Evolutionary conservation across 2,888 invertebrate genomes (phyloP).

Genomic region (Epirrhoe tristata): DNA sequence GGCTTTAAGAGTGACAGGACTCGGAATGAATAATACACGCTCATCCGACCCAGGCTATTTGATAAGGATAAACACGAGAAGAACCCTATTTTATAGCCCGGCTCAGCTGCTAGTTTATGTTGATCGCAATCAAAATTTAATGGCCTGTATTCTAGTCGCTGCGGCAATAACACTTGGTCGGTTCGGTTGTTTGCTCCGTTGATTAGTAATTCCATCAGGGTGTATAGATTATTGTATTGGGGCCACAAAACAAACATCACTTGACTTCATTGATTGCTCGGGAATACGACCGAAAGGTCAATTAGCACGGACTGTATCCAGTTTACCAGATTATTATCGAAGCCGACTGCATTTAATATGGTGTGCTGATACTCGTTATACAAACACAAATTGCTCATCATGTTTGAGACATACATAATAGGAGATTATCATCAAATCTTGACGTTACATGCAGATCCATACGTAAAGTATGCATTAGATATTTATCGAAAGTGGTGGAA

Average conservation of each 20-base stretch:
- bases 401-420: conserved; percentile 7
- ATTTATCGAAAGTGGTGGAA: background rate
- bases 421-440: conserved; percentile 8
- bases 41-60: conserved; percentile 6
- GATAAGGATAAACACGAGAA: conserved; percentile 8
- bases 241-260: conserved; percentile 18
- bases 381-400: conserved; percentile 7
- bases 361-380: conserved; percentile 19
- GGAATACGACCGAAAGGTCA: conserved; percentile 26
- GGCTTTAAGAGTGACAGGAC: conserved; percentile 22
- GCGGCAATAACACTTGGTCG: conserved; percentile 26
- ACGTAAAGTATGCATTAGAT: background rate
- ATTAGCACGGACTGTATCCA: conserved; percentile 24
- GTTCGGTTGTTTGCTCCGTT: conserved; percentile 20
- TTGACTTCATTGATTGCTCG: conserved; percentile 26
- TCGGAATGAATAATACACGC: conserved; percentile 25
- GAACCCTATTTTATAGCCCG: conserved; percentile 22
- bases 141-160: conserved; percentile 18
- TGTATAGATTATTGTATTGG: conserved; percentile 23
- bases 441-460: background rate
- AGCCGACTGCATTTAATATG: conserved; percentile 17
- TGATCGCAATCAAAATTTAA: conserved; percentile 28
- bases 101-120: conserved; percentile 21
- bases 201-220: conserved; percentile 28
- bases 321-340: conserved; percentile 27